Conservation (phyloP, 2,113 vertebrate genomes). For the Marmota flaviventris region DNA sequence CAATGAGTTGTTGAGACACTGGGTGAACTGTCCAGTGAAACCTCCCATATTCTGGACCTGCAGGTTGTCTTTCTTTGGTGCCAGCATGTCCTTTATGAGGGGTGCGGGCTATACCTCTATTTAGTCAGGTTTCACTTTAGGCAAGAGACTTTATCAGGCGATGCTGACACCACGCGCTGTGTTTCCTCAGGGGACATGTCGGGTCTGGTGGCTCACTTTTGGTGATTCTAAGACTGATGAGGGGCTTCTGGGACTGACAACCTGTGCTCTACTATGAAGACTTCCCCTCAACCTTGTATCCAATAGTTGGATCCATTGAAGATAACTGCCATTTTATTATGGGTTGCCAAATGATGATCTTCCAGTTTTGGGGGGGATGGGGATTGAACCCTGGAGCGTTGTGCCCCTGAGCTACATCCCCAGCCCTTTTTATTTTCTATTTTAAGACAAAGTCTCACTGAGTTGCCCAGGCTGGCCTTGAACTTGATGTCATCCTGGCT, state of each 20-base stretch:
- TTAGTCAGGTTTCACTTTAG: background rate
- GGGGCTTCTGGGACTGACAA: background rate
- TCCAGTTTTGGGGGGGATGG: no score
- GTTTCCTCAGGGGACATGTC: background rate
- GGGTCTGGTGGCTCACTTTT: background rate
- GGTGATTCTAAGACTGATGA: background rate
- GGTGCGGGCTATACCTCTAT: background rate
- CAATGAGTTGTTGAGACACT: background rate
- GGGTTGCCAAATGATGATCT: no score
- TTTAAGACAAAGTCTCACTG: no score
- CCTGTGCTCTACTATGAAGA: background rate
- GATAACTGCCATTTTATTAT: no score
- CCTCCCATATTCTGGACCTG: no score
- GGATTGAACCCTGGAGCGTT: no score
- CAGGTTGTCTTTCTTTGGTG: background rate
- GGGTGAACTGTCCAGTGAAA: background rate
- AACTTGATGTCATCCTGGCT: no score
- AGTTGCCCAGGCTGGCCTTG: no score
- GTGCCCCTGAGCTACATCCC: no score
- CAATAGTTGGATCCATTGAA: no score
- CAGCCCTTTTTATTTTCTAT: no score
- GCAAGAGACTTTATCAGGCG: background rate
- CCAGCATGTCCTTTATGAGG: background rate
- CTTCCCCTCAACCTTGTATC: no score
- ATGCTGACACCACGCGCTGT: accelerated